Evolutionary conservation across 2,113 vertebrate genomes (phyloP).

Genomic region (Ahaetulla prasina): DNA sequence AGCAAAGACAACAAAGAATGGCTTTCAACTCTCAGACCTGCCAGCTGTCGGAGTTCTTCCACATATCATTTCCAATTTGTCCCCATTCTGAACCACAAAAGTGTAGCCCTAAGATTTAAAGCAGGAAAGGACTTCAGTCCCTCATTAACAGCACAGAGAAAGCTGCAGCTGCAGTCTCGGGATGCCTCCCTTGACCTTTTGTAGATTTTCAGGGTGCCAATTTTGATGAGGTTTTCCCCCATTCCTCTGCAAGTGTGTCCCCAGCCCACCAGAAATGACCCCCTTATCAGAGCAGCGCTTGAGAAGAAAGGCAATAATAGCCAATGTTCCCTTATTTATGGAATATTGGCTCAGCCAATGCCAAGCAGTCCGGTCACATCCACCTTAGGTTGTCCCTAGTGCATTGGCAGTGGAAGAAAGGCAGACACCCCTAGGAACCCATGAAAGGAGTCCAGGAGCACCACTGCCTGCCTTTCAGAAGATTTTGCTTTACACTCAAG

Average conservation of each 20-base stretch:
- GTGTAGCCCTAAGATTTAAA: not conserved
- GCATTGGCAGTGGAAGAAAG: not conserved
- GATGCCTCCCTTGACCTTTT: not conserved
- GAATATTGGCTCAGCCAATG: not conserved
- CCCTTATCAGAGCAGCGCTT: not conserved
- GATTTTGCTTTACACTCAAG: not conserved
- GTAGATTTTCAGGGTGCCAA: not conserved
- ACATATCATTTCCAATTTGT: not conserved
- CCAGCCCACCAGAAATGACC: not conserved
- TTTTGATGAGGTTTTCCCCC: not conserved
- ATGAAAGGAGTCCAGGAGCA: not conserved
- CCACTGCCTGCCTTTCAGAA: not conserved
- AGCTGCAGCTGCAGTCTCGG: not conserved
- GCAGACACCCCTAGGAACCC: not conserved
- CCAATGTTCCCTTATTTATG: not conserved
- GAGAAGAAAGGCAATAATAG: not conserved
- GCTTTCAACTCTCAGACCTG: not conserved
- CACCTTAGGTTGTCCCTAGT: not conserved
- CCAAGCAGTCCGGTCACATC: not conserved
- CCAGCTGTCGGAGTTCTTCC: fast-evolving
- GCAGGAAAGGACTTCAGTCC: not conserved
- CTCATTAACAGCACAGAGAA: not conserved
- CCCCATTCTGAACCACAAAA: not conserved
- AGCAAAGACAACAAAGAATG: not conserved
- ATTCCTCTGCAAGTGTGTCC: not conserved